Conservation (phyloP, 2,113 vertebrate genomes). For the Clarias macrocephalus region DNA sequence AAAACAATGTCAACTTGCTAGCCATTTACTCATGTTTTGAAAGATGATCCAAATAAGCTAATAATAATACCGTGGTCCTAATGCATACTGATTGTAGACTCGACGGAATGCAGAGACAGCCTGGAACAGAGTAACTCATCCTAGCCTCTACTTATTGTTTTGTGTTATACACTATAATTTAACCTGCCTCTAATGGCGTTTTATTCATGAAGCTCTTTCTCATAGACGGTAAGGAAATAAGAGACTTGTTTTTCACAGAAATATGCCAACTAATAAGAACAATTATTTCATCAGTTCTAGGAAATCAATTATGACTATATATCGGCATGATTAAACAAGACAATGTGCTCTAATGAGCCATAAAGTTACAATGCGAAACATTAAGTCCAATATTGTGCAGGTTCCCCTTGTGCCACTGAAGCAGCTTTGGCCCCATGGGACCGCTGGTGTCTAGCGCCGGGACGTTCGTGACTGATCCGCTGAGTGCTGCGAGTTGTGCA, state of each 20-base stretch:
- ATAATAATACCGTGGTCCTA: background rate
- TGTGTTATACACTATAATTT: constrained; percentile 37
- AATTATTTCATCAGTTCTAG: background rate
- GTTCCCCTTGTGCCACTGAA: no score
- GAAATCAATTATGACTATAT: background rate
- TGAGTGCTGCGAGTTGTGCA: no score
- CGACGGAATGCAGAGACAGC: constrained; percentile 6
- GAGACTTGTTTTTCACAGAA: background rate
- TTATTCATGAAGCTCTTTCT: constrained; percentile 25
- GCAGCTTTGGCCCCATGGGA: no score
- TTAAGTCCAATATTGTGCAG: no score
- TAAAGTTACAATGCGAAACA: no score
- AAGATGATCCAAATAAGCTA: background rate
- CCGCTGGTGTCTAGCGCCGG: no score
- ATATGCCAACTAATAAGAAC: background rate
- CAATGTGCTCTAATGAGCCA: background rate
- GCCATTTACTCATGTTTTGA: background rate
- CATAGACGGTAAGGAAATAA: constrained; percentile 24
- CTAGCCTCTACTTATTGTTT: constrained; percentile 34
- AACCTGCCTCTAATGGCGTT: constrained; percentile 35
- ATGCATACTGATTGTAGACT: background rate
- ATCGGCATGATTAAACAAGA: background rate
- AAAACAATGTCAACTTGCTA: background rate
- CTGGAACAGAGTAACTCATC: constrained; percentile 8
- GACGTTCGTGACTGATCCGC: no score